Percentiles rank a stretch among this genome's conserved stretches.
Conservation (phyloP, 2,888 invertebrate genomes). For the Dryadula phaetusa region DNA sequence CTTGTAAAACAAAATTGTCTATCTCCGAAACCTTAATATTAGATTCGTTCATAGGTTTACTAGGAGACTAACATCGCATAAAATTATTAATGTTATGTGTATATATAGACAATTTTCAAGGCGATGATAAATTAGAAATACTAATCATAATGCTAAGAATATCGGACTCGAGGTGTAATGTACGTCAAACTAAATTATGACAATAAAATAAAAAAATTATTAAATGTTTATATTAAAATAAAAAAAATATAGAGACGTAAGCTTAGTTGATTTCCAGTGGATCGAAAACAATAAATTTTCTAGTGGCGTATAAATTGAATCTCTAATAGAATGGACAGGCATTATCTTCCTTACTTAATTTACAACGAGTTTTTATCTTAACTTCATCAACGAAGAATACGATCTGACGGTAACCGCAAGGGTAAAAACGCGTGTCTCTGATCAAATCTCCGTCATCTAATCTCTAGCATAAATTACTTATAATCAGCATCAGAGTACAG, state of each 20-base stretch:
- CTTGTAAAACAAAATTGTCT: not conserved
- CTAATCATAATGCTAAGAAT: not conserved
- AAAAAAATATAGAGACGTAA: not conserved
- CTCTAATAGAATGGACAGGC: conserved; percentile 19
- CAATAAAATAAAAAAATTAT: not conserved
- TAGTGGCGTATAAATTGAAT: conserved; percentile 18
- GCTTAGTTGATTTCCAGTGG: not conserved
- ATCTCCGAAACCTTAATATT: conserved; percentile 28
- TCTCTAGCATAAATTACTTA: conserved; percentile 48
- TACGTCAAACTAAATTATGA: not conserved
- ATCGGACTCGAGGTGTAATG: not conserved
- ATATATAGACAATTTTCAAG: not conserved
- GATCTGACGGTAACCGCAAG: conserved; percentile 41
- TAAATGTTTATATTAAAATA: no score
- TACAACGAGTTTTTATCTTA: conserved; percentile 40
- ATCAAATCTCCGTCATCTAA: conserved; percentile 47
- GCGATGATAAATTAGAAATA: not conserved
- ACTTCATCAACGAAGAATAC: conserved; percentile 38
- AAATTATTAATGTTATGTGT: not conserved
- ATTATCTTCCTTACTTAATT: conserved; percentile 31
- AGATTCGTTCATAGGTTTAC: conserved; percentile 17
- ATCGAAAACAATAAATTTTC: conserved; percentile 7
- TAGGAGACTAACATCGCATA: conserved; percentile 33
- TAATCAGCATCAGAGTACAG: conserved; percentile 43
- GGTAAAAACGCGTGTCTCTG: conserved; percentile 40